Evolutionary conservation across 2,888 invertebrate species (phyloP), one percentile per base, ranked within the genome.

Genomic region (Xestia rhomboidea): DNA sequence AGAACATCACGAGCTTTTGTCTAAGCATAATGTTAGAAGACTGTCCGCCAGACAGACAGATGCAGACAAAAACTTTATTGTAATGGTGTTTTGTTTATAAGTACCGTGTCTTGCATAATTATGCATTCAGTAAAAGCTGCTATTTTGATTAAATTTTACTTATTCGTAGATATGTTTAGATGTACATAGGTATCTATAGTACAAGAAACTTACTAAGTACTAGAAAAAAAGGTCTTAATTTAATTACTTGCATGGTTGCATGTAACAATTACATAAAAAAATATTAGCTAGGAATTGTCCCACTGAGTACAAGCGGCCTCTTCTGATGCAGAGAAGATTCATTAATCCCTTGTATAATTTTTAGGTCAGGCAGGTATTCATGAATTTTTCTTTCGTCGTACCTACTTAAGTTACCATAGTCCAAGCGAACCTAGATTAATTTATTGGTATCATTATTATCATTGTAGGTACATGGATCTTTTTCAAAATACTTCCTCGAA

Each of bases 221-320:
- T 10, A 8, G 21, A 21, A 18, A 21, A 8, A 15, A n/a, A n/a
- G 13, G 15, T n/a, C 5, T 41, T n/a, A 24, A 24, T 24, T 24
- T 6, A 44, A 62, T 44, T 64, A 15, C 38, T 34, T 4, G 4
- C 2, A 41, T 38, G 7, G 4, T 38, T 67, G 51, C n/a, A 38
- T 34, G 34, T 66, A 27, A 64, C 24, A 66, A 68, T 67, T 38
- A 72, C 24, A n/a, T 44, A 41, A 30, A 34, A 27, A 62, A 30
- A 62, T 10, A 10, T 30, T 30, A 10, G 4, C 30, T 34, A 34
- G 30, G 10, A 62, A 21, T 62, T 62, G 60, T 62, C 21, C 60
- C 60, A 62, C 21, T 30, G 21, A 62, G 30, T 21, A 30, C 60
- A 3, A 10, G 30, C 10, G 10, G 4, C 10, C 10, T 60, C 4